A percentile compares a stretch with the other conserved stretches of the same genome.
Evolutionary conservation across 2,797 vertebrate genomes (phyloP).

Genomic region (Neosilurus mollespiculum): DNA sequence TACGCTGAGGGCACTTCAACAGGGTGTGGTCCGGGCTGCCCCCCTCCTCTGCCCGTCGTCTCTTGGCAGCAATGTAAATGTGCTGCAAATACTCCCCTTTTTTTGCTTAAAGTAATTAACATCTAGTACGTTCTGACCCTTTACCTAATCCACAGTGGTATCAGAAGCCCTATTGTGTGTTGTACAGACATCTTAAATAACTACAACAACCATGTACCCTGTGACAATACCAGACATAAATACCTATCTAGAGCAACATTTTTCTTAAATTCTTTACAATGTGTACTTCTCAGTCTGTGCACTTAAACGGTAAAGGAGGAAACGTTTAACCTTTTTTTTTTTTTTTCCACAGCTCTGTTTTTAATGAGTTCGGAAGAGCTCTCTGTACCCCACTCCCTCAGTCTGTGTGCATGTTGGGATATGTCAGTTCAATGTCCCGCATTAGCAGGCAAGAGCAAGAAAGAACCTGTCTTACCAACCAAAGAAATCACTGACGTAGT

Average conservation of each 20-base stretch:
- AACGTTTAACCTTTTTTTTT: neutral
- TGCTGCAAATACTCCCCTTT: constrained; percentile 24
- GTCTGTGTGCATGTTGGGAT: constrained; percentile 70
- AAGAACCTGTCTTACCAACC: constrained; percentile 68
- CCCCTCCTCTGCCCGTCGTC: neutral
- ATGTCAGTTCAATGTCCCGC: constrained; percentile 63
- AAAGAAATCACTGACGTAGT: constrained; percentile 33
- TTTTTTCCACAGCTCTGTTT: neutral
- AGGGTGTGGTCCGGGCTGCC: constrained; percentile 45
- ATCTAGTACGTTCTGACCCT: neutral
- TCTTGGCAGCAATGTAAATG: constrained; percentile 37
- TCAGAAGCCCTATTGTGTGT: neutral
- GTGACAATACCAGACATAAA: neutral
- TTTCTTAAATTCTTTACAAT: no score
- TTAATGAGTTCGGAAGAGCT: constrained; percentile 56
- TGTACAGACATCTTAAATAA: neutral
- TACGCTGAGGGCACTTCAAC: constrained; percentile 6
- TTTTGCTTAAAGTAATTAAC: constrained; percentile 21
- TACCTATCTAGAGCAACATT: neutral
- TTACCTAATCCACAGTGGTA: neutral
- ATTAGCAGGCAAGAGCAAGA: constrained; percentile 69
- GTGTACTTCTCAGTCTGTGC: no score
- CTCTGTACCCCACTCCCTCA: constrained; percentile 42
- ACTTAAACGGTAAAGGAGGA: neutral
- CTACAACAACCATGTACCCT: neutral